Conservation (phyloP, 2,888 invertebrate genomes). For the Frankliniella intonsa region DNA sequence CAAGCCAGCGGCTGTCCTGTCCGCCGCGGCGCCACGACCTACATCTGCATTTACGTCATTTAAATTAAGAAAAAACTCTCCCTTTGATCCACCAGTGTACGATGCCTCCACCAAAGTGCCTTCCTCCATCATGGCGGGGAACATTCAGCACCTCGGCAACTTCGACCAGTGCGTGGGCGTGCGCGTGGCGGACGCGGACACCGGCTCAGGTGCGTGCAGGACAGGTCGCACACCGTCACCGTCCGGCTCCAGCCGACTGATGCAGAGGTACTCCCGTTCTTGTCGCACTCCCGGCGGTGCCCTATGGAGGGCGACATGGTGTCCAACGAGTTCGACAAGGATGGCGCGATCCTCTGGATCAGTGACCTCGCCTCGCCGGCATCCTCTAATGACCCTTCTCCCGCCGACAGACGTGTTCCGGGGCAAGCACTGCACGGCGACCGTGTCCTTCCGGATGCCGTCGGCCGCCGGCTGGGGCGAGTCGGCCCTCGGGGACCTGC, state of each 20-base stretch:
- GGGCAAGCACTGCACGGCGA: slow-evolving; percentile 33
- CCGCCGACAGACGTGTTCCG: slow-evolving; percentile 24
- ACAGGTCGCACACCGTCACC: too few species aligned
- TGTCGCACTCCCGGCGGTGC: too few species aligned
- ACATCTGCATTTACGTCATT: not conserved
- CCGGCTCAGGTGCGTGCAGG: not conserved
- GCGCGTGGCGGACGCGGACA: not conserved
- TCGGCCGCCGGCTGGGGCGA: not conserved
- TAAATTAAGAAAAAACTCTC: not conserved
- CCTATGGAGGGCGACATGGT: too few species aligned
- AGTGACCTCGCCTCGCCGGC: too few species aligned
- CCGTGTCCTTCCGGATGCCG: slow-evolving; percentile 31
- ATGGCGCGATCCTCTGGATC: too few species aligned
- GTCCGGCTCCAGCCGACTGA: too few species aligned
- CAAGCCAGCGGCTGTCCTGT: not conserved
- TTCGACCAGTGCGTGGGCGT: slow-evolving; percentile 35
- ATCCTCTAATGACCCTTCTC: too few species aligned
- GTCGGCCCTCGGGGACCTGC: slow-evolving; percentile 30
- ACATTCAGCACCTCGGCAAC: slow-evolving; percentile 35
- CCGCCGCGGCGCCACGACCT: not conserved
- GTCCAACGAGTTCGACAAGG: too few species aligned
- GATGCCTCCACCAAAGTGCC: slow-evolving; percentile 36
- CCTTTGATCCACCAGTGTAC: slow-evolving; percentile 33
- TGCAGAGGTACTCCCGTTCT: too few species aligned
- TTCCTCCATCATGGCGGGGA: slow-evolving; percentile 35